phyloP scores from a whole-genome alignment of 2,797 vertebrate genomes.

The Melanogrammus aeglefinus region DNA sequence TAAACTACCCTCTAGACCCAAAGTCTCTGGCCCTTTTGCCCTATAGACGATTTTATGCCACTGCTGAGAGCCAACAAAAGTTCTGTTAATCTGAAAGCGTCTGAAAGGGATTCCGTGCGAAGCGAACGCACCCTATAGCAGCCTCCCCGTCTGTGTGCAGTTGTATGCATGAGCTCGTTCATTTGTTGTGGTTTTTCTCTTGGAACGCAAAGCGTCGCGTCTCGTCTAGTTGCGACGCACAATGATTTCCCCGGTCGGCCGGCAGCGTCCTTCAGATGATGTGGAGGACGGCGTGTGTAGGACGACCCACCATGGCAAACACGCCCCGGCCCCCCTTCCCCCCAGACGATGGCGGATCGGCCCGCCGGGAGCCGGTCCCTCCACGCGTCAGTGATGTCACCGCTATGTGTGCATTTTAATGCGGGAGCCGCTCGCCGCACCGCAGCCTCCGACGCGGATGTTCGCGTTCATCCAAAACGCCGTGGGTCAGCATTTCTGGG shows the following conservation, averaged over 20 bases:
- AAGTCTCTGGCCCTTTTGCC: too few relatives aligned
- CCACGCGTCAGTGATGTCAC: slow-evolving; percentile 49
- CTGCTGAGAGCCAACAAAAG: not conserved
- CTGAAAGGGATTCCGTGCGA: not conserved
- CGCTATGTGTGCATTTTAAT: slow-evolving; percentile 67
- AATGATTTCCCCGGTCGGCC: slow-evolving; percentile 45
- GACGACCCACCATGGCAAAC: slow-evolving; percentile 40
- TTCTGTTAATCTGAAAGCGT: not conserved
- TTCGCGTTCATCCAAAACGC: slow-evolving; percentile 51
- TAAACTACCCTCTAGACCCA: too few relatives aligned
- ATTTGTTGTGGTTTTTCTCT: not conserved
- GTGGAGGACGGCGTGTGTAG: slow-evolving; percentile 49
- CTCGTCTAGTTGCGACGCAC: slow-evolving; percentile 31
- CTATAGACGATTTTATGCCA: not conserved
- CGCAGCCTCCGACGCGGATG: slow-evolving; percentile 37
- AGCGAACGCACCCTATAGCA: not conserved
- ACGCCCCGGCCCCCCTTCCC: slow-evolving; percentile 22
- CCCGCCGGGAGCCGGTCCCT: slow-evolving; percentile 59
- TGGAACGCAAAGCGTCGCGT: slow-evolving; percentile 20
- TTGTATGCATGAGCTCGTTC: not conserved
- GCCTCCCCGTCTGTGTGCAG: not conserved
- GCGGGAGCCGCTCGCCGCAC: slow-evolving; percentile 33
- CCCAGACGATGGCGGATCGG: slow-evolving; percentile 55
- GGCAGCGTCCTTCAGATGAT: slow-evolving; percentile 66
- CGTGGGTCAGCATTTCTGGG: slow-evolving; percentile 45